These are phyloP conservation scores for Pseudochirops cupreus DNA, from an alignment of 2,797 vertebrate genomes.

Conservation along the genomic window DNA sequence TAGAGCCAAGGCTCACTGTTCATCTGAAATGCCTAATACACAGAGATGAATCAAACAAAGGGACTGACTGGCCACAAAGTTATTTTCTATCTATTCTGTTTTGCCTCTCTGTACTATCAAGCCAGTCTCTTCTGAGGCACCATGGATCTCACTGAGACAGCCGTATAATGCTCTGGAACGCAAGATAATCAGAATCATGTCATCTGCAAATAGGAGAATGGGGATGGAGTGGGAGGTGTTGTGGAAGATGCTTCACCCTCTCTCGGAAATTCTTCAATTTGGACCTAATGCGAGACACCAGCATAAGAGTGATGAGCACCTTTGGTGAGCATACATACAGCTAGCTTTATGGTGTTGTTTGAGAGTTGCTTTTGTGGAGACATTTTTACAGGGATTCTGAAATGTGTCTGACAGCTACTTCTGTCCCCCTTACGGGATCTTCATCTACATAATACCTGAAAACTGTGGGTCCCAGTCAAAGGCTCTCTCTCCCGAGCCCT, in stretches of 20 bases:
- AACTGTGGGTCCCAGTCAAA: background rate
- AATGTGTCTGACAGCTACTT: background rate
- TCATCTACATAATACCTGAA: background rate
- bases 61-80: too few species aligned
- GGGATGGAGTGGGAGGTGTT: background rate
- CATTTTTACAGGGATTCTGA: background rate
- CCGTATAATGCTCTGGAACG: background rate
- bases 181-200: background rate
- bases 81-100: background rate
- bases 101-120: background rate
- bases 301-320: background rate
- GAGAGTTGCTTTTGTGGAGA: background rate
- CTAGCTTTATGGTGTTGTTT: background rate
- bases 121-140: background rate
- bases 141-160: background rate
- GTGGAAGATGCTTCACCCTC: background rate
- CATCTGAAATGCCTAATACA: background rate
- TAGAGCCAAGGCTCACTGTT: background rate
- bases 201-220: background rate
- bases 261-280: background rate
- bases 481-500: background rate
- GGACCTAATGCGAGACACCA: background rate
- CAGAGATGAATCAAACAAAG: too few species aligned
- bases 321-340: background rate
- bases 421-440: background rate